Percentiles rank a stretch among this genome's conserved stretches.
These are phyloP conservation scores for Tautogolabrus adspersus DNA, from an alignment of 2,113 vertebrate species.

Conservation along the genomic window DNA sequence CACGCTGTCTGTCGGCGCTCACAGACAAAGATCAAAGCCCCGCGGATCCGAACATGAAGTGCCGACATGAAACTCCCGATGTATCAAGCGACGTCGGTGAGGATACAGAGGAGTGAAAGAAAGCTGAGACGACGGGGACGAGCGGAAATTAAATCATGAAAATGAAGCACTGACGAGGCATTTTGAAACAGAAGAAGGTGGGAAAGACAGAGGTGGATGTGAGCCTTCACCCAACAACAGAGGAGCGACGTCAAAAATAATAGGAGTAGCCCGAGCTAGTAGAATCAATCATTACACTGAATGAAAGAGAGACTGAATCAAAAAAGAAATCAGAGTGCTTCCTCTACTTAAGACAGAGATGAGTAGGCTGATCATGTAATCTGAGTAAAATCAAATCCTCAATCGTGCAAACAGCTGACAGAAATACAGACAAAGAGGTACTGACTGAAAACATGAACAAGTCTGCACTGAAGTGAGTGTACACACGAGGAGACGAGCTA, in stretches of 20 bases:
- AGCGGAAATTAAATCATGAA: conserved; percentile 12
- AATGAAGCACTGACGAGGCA: background rate
- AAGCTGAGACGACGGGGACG: background rate
- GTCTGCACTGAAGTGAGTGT: too few relatives aligned
- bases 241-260: background rate
- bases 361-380: background rate
- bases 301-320: background rate
- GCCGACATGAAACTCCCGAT: conserved; percentile 10
- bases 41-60: conserved; percentile 33
- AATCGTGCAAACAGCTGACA: background rate
- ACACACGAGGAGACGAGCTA: too few relatives aligned
- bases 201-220: background rate
- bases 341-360: background rate
- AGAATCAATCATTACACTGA: background rate
- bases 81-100: background rate
- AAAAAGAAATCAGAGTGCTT: background rate
- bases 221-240: background rate
- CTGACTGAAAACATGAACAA: too few relatives aligned
- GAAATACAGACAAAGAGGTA: too few relatives aligned
- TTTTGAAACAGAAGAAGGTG: conserved; percentile 15
- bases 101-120: background rate
- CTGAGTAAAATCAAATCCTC: background rate
- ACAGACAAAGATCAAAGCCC: conserved; percentile 39
- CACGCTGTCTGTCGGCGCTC: conserved; percentile 5
- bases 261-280: background rate